Base-by-base conservation (phyloP, 1,140 invertebrate species). In the Ooceraea biroi region DNA sequence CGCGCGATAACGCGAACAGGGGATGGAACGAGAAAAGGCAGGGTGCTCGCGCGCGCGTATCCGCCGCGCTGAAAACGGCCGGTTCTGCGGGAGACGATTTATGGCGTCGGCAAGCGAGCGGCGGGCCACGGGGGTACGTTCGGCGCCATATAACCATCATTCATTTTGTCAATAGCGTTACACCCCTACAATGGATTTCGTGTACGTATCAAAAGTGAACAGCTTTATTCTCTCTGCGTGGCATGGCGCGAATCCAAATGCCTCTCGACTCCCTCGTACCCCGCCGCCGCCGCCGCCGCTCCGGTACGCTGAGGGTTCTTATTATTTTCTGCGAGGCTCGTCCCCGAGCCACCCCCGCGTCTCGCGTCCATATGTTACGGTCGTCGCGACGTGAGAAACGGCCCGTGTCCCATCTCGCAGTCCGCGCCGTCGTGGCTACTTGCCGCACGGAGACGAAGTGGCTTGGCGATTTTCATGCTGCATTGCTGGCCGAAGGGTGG, bases 121-220 rank as follows among this genome's bases (percentile, higher is more conserved):
- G 88, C 80, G 85, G 84, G 83, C 2, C 7, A 89, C 84, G 86
- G 85, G 84, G 83, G 36, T 36, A 89, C 84, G 86, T 85, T 87
- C 87, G 91, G 91, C 90, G 90, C 90, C 92, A 87, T 92, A 92
- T 92, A 92, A 92, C 90, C 91, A 92, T 92, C 89, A 91, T 91
- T 92, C 91, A 92, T 92, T 92, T 92, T 92, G 90, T 92, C 91
- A 92, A 92, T 92, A 91, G 90, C 85, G 84, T 76, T 88, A 36
- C 84, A 87, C 89, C 84, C 83, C 85, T 74, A 91, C 90, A 91
- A 91, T 91, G 83, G 90, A 88, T 86, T 89, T 90, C 74, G 82
- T 86, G 86, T 87, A 88, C 73, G 84, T 90, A 89, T 88, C 88
- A 88, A 90, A 89, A 86, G 82, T 74, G 85, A 92, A 91, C 91